Percentiles rank a stretch among this genome's conserved stretches.
These are phyloP conservation scores for Sycophila sp. DNA, from an alignment of 1,140 invertebrate genomes.

Conservation along the genomic window DNA sequence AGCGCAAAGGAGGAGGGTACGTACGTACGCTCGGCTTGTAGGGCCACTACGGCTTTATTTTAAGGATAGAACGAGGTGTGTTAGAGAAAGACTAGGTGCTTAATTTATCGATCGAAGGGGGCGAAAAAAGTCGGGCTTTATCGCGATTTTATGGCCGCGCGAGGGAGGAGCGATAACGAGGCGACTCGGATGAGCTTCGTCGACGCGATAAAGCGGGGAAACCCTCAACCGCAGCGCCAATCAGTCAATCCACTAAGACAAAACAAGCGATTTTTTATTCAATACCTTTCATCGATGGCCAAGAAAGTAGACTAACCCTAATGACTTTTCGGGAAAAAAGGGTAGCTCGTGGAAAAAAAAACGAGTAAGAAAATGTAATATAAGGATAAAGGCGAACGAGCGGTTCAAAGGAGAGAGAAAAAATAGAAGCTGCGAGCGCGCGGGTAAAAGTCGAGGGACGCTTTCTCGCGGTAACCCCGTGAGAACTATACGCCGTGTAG, in stretches of 20 bases:
- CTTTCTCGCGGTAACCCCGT: slow-evolving; percentile 55
- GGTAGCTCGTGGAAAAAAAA: too few relatives aligned
- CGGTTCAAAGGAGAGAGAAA: too few relatives aligned
- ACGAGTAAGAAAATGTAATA: too few relatives aligned
- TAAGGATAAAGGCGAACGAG: too few relatives aligned
- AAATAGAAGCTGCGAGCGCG: slow-evolving; percentile 3
- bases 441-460: slow-evolving; percentile 33
- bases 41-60: slow-evolving; percentile 1
- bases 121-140: neutral
- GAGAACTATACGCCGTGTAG: slow-evolving; percentile 52
- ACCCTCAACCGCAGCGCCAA: too few relatives aligned
- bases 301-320: too few relatives aligned
- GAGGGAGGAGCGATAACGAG: neutral
- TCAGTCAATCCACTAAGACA: too few relatives aligned
- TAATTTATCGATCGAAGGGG: neutral
- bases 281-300: too few relatives aligned
- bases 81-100: too few relatives aligned
- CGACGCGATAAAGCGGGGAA: neutral
- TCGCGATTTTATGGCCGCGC: slow-evolving; percentile 10
- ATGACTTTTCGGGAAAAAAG: too few relatives aligned
- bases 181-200: too few relatives aligned
- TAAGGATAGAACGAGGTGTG: neutral
- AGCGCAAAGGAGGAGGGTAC: neutral
- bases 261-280: too few relatives aligned
- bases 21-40: neutral